Base-by-base conservation (phyloP, 2,888 invertebrate genomes). In the Orgyia antiqua region DNA sequence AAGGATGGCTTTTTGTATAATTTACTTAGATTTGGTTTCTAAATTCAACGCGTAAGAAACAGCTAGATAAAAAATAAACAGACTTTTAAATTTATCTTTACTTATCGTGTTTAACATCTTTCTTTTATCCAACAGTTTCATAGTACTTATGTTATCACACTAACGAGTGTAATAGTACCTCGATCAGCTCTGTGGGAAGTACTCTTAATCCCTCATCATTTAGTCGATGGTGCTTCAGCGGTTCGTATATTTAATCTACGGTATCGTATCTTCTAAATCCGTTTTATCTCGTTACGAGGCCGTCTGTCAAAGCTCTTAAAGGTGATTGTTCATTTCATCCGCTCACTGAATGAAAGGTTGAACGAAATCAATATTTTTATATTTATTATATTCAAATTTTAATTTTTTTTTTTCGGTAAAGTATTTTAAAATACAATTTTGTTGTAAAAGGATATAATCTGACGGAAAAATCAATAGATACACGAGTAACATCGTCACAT, bases 191-290 rank as follows among this genome's bases (percentile, higher is more conserved):
- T 41, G 25, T 45, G 26, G 31, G 7, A 18, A 9, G 23, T 34
- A n/a, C 24, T 27, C 27, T 41, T 47, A 49, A 47, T 45, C 45
- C 27, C 24, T 17, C 11, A 10, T 33, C 44, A 20, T 37, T 49
- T 34, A 17, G 30, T 30, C 24, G 30, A 33, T 25, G 19, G 10
- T 29, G 29, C 19, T 27, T 33, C 21, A 10, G 10, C 10, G 3
- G 7, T 27, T 17, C 25, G 8, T 44, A 10, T 42, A 36, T 48
- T 44, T 35, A 31, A 47, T 27, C 27, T 24, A 38, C 24, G n/a
- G n/a, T n/a, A n/a, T n/a, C 19, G 20, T 34, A 31, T 37, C 37
- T 13, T 8, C 23, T 23, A 41, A 33, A 48, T 41, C 38, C 25
- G 31, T 31, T 41, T 44, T 49, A 44, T 41, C 31, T 33, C 27